These are phyloP conservation scores for Pterostichus madidus DNA, from an alignment of 2,888 invertebrate species.

Conservation along the genomic window DNA sequence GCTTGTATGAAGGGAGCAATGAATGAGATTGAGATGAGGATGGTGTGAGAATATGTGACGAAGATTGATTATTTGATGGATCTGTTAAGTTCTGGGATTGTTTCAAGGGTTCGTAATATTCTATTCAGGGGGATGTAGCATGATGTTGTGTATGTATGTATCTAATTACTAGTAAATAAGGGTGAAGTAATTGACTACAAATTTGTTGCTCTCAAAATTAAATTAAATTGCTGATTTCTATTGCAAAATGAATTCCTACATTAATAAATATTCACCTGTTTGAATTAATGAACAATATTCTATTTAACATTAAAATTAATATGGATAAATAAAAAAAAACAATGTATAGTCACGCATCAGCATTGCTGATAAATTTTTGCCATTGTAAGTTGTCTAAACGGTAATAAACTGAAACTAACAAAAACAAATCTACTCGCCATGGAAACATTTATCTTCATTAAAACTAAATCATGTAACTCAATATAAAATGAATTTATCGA, in stretches of 20 bases:
- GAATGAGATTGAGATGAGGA: too few relatives aligned
- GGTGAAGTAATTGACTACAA: too few relatives aligned
- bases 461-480: conserved; percentile 51
- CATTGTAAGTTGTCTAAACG: conserved; percentile 29
- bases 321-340: conserved; percentile 39
- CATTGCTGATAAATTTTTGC: conserved; percentile 46
- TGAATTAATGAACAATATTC: conserved; percentile 26
- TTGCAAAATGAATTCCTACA: too few relatives aligned
- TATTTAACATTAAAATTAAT: conserved; percentile 45
- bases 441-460: conserved; percentile 53
- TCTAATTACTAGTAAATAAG: background rate
- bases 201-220: too few relatives aligned
- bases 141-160: background rate
- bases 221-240: too few relatives aligned
- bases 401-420: conserved; percentile 47
- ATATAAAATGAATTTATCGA: conserved; percentile 50
- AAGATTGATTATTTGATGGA: too few relatives aligned
- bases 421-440: conserved; percentile 39
- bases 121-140: too few relatives aligned
- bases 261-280: conserved; percentile 20
- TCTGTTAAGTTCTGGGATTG: too few relatives aligned
- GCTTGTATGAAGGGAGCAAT: too few relatives aligned
- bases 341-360: conserved; percentile 45
- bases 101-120: too few relatives aligned
- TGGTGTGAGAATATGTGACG: too few relatives aligned